Base-by-base conservation (phyloP, 2,888 invertebrate genomes). In the Sinhomidia bicolor region DNA sequence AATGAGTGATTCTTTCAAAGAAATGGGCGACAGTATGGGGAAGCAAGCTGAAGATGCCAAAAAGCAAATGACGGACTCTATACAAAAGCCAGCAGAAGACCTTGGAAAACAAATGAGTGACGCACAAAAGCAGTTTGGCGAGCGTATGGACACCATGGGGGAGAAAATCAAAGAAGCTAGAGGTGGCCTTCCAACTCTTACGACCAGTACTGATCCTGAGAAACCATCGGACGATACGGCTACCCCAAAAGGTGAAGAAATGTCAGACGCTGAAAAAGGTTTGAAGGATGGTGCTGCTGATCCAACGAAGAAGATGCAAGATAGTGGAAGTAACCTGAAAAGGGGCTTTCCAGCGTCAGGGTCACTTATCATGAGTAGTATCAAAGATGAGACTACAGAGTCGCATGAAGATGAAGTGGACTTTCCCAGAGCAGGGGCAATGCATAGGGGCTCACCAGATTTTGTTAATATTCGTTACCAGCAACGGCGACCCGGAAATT, bases 51-150 rank as follows among this genome's bases (percentile, higher is more conserved):
- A 23, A 29, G 54, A 82, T 0, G 51, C 65, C 1, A 57, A 57
- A 23, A 12, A 83, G n/a, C 17, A 83, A 74, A 41, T 74, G 54
- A 41, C 36, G 4, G 83, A 83, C 0, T 14, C 41, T 7, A 51
- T 74, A 20, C 44, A 54, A 36, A 83, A 74, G 17, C 83, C 36
- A n/a, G 84, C 23, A 10, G 85, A 79, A n/a, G 79, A 79, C 10
- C 6, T 79, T 3, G 68, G 44, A 44, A 79, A 85, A 12, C 29
- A 85, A 26, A 41, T 79, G 41, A n/a, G n/a, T n/a, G n/a, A n/a
- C n/a, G 23, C 47, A 65, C 12, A 60, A 4, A 12, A 29, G 2
- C 20, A 57, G 44, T 12, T 71, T 26, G 83, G 32, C 1, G 41
- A 51, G 14, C 65, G 26, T 7, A 14, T 68, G 0, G 20, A 51